These are phyloP conservation scores for Amitus sp. DNA, from an alignment of 2,888 invertebrate species.

Conservation along the genomic window DNA sequence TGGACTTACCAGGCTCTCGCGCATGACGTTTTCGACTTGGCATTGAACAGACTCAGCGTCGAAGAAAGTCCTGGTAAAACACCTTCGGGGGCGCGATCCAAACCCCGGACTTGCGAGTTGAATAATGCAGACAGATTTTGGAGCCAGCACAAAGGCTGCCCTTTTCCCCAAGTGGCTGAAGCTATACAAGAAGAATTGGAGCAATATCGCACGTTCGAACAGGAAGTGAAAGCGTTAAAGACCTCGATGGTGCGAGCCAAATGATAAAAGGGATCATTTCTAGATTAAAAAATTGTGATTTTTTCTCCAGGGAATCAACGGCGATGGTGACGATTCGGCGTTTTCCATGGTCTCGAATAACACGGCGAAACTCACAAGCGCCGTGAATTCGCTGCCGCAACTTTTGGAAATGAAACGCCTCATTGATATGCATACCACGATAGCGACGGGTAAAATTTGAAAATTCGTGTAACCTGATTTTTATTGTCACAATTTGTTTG, in stretches of 20 bases:
- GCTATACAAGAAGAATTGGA: slow-evolving; percentile 98
- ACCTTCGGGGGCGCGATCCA: slow-evolving; percentile 73
- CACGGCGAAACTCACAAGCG: slow-evolving; percentile 91
- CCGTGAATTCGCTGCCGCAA: slow-evolving; percentile 96
- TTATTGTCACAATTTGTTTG: neutral
- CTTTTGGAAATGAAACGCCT: slow-evolving; percentile 96
- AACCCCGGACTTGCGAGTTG: slow-evolving; percentile 90
- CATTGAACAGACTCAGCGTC: slow-evolving; percentile 84
- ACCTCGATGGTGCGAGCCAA: slow-evolving; percentile 94
- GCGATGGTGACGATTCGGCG: slow-evolving; percentile 83
- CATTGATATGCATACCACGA: slow-evolving; percentile 98
- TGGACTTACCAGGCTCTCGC: slow-evolving; percentile 99
- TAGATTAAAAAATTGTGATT: slow-evolving; percentile 1
- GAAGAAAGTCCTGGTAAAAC: slow-evolving; percentile 71
- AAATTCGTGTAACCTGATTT: neutral
- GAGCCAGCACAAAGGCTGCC: slow-evolving; percentile 92
- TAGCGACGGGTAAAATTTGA: slow-evolving; percentile 82
- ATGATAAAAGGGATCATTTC: too few species aligned
- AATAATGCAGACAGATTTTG: slow-evolving; percentile 92
- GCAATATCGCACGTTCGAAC: slow-evolving; percentile 91
- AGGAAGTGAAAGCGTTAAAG: slow-evolving; percentile 95
- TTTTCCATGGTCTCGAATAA: slow-evolving; percentile 90
- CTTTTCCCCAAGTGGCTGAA: slow-evolving; percentile 95
- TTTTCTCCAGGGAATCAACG: slow-evolving; percentile 82
- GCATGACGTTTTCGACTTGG: slow-evolving; percentile 94